These are phyloP conservation scores for Reinhardtius hippoglossoides DNA, from an alignment of 2,113 vertebrate species.

Conservation along the genomic window DNA sequence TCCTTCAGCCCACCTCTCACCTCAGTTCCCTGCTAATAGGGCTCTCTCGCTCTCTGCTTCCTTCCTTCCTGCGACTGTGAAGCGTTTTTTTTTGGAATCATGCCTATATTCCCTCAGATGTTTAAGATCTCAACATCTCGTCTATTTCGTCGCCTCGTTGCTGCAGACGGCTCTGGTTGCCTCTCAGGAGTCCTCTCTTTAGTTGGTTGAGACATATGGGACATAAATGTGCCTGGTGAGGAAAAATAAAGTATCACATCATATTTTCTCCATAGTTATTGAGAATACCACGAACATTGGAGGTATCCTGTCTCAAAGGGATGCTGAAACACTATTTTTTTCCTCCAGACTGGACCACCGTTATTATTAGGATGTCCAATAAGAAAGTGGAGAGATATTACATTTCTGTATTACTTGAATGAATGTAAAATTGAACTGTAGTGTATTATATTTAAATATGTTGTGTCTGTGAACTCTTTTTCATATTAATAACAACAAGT, in stretches of 20 bases:
- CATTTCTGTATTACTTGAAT: too few relatives aligned
- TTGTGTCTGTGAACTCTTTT: too few relatives aligned
- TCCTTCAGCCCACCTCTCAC: conserved; percentile 55
- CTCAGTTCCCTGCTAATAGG: conserved; percentile 50
- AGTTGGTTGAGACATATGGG: conserved; percentile 58
- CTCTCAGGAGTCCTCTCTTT: conserved; percentile 63
- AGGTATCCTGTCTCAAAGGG: not conserved
- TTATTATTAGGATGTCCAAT: too few relatives aligned
- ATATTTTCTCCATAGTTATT: conserved; percentile 40
- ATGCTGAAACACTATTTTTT: not conserved
- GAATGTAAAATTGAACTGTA: too few relatives aligned
- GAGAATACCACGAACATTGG: not conserved
- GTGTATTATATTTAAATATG: too few relatives aligned
- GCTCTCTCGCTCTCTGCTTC: conserved; percentile 61
- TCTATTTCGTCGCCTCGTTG: conserved; percentile 55
- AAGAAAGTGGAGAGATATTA: too few relatives aligned
- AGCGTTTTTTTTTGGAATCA: conserved; percentile 37
- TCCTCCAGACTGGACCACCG: not conserved
- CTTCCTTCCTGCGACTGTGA: conserved; percentile 35
- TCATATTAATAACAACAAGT: too few relatives aligned
- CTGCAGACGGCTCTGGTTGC: conserved; percentile 30
- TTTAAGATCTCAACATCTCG: conserved; percentile 63
- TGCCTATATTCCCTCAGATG: conserved; percentile 55
- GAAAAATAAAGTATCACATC: conserved; percentile 42
- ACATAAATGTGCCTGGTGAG: conserved; percentile 66